Evolutionary conservation across 2,113 vertebrate genomes (phyloP).

Genomic region (Furnarius figulus): DNA sequence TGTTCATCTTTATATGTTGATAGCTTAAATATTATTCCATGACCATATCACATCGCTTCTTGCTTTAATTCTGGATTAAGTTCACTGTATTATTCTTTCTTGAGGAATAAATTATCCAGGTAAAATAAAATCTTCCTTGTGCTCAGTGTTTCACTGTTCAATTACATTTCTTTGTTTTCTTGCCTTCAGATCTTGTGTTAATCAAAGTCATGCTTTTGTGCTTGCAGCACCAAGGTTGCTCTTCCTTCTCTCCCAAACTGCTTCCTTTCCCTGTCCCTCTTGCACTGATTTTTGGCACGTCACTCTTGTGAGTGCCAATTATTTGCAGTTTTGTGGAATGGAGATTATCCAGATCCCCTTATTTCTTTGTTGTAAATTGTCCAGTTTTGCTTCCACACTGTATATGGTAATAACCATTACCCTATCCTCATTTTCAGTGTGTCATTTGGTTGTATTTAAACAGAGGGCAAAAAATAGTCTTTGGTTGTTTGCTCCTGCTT

Average conservation of each 20-base stretch:
- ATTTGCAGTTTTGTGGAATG: not conserved
- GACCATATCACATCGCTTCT: not conserved
- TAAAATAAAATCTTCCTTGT: not conserved
- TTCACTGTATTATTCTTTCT: not conserved
- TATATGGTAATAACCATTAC: not conserved
- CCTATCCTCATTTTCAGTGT: not conserved
- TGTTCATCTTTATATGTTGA: not conserved
- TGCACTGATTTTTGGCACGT: not conserved
- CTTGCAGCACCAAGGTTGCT: not conserved
- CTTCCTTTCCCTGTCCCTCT: not conserved
- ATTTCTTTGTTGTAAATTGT: not conserved
- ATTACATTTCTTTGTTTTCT: not conserved
- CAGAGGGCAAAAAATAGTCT: not conserved
- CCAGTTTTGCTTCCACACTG: not conserved
- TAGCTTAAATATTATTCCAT: not conserved
- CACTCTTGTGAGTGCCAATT: not conserved
- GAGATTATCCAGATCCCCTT: not conserved
- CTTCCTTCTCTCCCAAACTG: not conserved
- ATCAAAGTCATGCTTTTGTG: not conserved
- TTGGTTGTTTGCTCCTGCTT: not conserved
- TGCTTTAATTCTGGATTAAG: not conserved
- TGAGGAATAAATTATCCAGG: not conserved
- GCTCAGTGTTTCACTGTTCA: not conserved
- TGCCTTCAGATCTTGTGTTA: not conserved
- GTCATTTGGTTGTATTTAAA: not conserved